These are phyloP conservation scores for Sander vitreus DNA, from an alignment of 2,113 vertebrate genomes.

Conservation along the genomic window DNA sequence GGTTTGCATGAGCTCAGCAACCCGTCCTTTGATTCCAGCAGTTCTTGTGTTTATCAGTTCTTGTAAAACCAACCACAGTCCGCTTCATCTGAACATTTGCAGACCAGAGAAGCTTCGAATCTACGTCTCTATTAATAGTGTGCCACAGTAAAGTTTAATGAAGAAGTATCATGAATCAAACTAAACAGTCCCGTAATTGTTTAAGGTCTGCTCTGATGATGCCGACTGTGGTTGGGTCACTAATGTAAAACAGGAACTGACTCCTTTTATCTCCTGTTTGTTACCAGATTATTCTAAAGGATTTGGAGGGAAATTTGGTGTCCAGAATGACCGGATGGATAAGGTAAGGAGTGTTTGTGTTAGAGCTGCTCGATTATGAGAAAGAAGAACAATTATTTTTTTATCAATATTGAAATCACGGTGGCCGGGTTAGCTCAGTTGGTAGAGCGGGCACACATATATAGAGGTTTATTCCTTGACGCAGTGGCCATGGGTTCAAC, in stretches of 20 bases:
- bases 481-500: too few species aligned
- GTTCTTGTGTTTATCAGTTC: neutral
- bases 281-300: conserved; percentile 93
- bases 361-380: too few species aligned
- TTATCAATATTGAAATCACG: too few species aligned
- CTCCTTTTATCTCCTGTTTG: neutral
- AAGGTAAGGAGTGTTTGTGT: conserved; percentile 83
- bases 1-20: conserved; percentile 66
- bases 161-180: neutral
- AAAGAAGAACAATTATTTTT: too few species aligned
- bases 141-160: too few species aligned
- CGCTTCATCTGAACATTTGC: conserved; percentile 18
- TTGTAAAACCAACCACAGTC: conserved; percentile 16
- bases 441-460: too few species aligned
- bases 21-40: neutral
- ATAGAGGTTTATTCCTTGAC: too few species aligned
- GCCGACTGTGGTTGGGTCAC: conserved; percentile 11
- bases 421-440: too few species aligned
- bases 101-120: neutral
- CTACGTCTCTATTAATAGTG: too few species aligned
- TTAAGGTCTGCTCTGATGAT: neutral
- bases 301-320: conserved; percentile 95
- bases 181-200: neutral
- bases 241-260: neutral
- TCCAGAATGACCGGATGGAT: conserved; percentile 97